Conservation (phyloP, 2,797 vertebrate genomes). For the Malurus leucopterus region DNA sequence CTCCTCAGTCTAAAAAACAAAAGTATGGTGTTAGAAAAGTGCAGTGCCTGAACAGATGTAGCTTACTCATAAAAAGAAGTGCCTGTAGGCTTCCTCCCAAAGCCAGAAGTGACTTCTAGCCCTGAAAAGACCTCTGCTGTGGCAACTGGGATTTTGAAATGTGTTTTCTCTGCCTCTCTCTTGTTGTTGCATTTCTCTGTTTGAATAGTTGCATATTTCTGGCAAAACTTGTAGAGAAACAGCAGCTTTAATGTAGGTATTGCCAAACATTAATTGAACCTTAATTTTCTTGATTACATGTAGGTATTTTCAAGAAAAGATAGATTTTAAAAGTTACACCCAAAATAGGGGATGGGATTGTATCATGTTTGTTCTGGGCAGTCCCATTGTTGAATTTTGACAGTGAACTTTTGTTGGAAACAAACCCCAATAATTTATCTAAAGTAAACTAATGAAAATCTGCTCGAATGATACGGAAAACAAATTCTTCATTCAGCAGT, state of each 20-base stretch:
- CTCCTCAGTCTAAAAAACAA: conserved; percentile 55
- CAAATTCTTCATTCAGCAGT: background rate
- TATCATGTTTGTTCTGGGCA: accelerated
- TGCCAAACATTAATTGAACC: background rate
- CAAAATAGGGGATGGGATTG: background rate
- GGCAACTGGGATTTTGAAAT: background rate
- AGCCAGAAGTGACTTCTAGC: conserved; percentile 56
- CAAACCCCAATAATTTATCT: background rate
- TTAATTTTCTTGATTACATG: background rate
- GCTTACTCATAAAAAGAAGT: conserved; percentile 35
- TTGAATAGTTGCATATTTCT: background rate
- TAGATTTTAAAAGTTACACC: background rate
- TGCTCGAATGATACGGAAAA: background rate
- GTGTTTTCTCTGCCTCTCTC: background rate
- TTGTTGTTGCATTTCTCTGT: background rate
- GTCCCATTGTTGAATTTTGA: background rate
- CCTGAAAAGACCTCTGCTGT: conserved; percentile 18
- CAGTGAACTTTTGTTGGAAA: background rate
- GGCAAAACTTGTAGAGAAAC: background rate
- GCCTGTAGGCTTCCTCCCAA: conserved; percentile 32
- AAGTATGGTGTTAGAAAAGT: conserved; percentile 56
- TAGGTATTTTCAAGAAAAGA: background rate
- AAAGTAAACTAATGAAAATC: background rate
- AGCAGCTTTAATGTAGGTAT: background rate
- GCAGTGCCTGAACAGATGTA: conserved; percentile 62